Evolutionary conservation across 2,113 vertebrate species (phyloP), one percentile per base, ranked within the genome.

Genomic region (Trinectes maculatus): DNA sequence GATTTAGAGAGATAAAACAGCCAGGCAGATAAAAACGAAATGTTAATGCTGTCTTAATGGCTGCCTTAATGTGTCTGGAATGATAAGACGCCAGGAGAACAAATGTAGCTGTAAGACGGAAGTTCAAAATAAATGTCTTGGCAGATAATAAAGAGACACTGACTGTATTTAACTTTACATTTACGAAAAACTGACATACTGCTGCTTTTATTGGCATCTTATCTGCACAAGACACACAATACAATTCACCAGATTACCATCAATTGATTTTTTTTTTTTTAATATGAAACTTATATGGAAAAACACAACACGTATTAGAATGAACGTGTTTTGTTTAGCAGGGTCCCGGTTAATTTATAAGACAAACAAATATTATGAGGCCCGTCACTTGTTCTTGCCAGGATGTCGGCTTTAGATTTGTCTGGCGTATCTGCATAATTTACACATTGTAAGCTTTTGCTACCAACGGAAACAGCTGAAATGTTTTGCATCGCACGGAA

Each of bases 401-500:
- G 34, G 21, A 63, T 79, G 64, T 72, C 73, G 71, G 63, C 60
- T 82, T 68, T 69, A 77, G 72, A 80, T 77, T 67, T 71, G 60
- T 75, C 66, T 72, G 64, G 48, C 58, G 62, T 46, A 54, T 80
- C 58, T 52, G 61, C 43, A 56, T 69, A 25, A 85, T 89, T 85
- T 83, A 72, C 83, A 84, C 82, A 77, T 81, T 84, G 77, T 61
- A 79, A 79, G 66, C 69, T 74, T n/a, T 67, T 61, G 55, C 66
- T 73, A 49, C 55, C 65, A 77, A 75, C 82, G 79, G 39, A 80
- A 82, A 82, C 60, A 64, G 82, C 63, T 75, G 28, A 79, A 77
- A 63, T 83, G 72, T 79, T 85, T 85, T 78, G 64, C 68, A 56
- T 81, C 62, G 70, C 79, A 51, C 40, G 21, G 36, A 77, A 79